Evolutionary conservation across 2,113 vertebrate species (phyloP), one percentile per base, ranked within the genome.

Genomic region (Anser cygnoides): DNA sequence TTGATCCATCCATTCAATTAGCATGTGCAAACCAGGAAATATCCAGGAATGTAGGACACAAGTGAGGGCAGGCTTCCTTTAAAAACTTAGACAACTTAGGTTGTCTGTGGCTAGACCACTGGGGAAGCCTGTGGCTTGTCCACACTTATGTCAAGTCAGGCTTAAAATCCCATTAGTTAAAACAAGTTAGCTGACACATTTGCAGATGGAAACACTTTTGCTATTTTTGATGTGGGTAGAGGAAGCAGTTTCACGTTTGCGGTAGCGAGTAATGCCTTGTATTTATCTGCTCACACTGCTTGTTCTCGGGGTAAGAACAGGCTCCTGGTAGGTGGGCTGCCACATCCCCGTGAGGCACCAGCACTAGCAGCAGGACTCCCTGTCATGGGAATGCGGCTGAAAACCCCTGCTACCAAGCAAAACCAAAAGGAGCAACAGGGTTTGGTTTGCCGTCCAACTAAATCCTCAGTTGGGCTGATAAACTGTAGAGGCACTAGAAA

Each of bases 161-260:
- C 83, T 95, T 90, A 84, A 94, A 92, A 86, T 91, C 65, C 70
- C 18, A 12, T 77, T 72, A 77, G n/a, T 89, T 94, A 72, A 84
- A 93, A 74, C 41, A 79, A 80, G 70, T 67, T 82, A 75, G 13
- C 77, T 87, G 90, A 54, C 65, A 59, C 49, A 37, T 93, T 67
- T 90, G 37, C 78, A 95, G 70, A 84, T 88, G 86, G 57, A 90
- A 94, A 35, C 52, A 31, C 39, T 95, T 92, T 25, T 71, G n/a
- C 20, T 86, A 2, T 72, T 74, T 44, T 46, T 63, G 18, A 37
- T 84, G 74, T 49, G 54, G 54, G 46, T 76, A 21, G 37, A 92
- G 61, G 50, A 90, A 92, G 43, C 6, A 49, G 29, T 90, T 71
- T 87, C 18, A 52, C 39, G n/a, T 41, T 84, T 85, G 35, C 15